Conservation (phyloP, 2,797 vertebrate genomes). For the Urosaurus nigricauda region DNA sequence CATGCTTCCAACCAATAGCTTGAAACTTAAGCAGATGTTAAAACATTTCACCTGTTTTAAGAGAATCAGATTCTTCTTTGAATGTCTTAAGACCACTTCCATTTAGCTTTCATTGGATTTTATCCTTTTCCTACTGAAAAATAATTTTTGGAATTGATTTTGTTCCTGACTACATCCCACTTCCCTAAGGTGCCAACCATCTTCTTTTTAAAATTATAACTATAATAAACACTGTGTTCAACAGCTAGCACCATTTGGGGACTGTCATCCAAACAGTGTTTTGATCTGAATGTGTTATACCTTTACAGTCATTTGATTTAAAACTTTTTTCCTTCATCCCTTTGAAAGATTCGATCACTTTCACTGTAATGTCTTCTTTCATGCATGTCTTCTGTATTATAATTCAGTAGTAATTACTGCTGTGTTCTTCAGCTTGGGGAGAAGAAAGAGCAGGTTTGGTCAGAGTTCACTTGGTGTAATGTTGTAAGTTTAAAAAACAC, state of each 20-base stretch:
- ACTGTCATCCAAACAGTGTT: constrained; percentile 20
- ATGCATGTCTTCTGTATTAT: constrained; percentile 15
- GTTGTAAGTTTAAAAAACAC: background rate
- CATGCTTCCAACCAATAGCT: background rate
- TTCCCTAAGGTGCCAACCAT: background rate
- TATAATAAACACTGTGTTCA: background rate
- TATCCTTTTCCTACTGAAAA: constrained; percentile 42
- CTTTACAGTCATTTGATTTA: constrained; percentile 42
- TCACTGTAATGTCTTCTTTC: constrained; percentile 51
- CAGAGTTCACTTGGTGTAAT: background rate
- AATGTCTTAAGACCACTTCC: constrained; percentile 74
- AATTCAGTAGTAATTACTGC: background rate
- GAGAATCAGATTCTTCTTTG: constrained; percentile 20
- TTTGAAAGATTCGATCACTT: constrained; percentile 29
- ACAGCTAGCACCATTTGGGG: background rate
- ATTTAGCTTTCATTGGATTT: constrained; percentile 34
- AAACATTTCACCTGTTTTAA: background rate
- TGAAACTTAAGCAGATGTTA: background rate
- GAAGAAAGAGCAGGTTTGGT: constrained; percentile 4
- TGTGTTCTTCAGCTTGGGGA: background rate
- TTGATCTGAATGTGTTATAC: constrained; percentile 6
- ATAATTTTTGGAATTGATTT: constrained; percentile 26
- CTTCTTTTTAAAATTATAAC: constrained; percentile 15
- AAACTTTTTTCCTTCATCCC: constrained; percentile 65
- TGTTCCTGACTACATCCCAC: background rate